Evolutionary conservation across 1,140 invertebrate species (phyloP).

Genomic region (Physella acuta): DNA sequence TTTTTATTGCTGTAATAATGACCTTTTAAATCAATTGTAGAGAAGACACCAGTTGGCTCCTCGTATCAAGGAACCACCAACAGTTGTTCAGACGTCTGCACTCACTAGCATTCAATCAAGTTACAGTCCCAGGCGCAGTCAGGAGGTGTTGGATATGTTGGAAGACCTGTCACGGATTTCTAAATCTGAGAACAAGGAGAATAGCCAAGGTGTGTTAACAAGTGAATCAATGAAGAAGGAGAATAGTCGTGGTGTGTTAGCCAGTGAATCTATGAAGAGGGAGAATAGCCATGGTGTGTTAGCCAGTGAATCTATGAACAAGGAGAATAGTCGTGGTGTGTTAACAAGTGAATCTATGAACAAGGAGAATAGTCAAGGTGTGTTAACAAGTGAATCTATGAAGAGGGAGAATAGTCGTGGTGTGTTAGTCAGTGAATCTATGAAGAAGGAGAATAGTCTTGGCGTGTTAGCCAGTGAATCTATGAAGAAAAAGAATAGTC

Average conservation of each 20-base stretch:
- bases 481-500: too few species aligned
- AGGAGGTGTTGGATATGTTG: conserved; percentile 23
- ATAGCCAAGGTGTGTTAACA: background rate
- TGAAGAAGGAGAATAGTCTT: too few species aligned
- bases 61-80: conserved; percentile 34
- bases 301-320: too few species aligned
- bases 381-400: too few species aligned
- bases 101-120: conserved; percentile 38
- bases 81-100: conserved; percentile 40
- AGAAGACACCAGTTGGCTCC: conserved; percentile 34
- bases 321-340: too few species aligned
- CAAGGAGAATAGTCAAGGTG: conserved; percentile 18
- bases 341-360: background rate
- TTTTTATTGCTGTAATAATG: too few species aligned
- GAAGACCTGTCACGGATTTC: background rate
- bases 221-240: background rate
- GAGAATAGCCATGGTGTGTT: too few species aligned
- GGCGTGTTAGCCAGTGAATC: too few species aligned
- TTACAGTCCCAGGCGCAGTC: conserved; percentile 36
- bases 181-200: conserved; percentile 14
- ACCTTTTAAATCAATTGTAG: too few species aligned
- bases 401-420: too few species aligned
- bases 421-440: too few species aligned
- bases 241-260: conserved; percentile 6
- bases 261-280: too few species aligned